These are phyloP conservation scores for Erythrolamprus reginae DNA, from an alignment of 2,113 vertebrate species.

Conservation along the genomic window DNA sequence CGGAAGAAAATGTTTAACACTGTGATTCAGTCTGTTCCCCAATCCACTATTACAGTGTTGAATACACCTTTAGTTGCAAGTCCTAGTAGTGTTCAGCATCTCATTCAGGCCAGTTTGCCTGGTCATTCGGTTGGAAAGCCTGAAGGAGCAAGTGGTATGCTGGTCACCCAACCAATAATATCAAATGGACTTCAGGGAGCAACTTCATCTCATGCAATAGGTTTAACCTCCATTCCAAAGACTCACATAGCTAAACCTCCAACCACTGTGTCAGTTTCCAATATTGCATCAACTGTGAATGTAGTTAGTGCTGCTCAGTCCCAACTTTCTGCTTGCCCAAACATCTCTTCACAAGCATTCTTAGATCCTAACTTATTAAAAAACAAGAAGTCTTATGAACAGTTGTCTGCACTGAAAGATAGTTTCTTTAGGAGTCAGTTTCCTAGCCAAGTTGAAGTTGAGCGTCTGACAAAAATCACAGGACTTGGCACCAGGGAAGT, in stretches of 20 bases:
- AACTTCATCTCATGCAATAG: constrained; percentile 81
- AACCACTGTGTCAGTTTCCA: constrained; percentile 69
- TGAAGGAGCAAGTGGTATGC: constrained; percentile 77
- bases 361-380: constrained; percentile 85
- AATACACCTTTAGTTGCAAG: constrained; percentile 84
- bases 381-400: constrained; percentile 94
- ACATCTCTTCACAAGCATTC: constrained; percentile 72
- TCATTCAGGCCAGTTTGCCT: constrained; percentile 80
- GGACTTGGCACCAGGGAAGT: constrained; percentile 90
- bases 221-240: constrained; percentile 79
- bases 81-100: constrained; percentile 76
- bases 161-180: constrained; percentile 89
- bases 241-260: constrained; percentile 72
- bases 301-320: constrained; percentile 72
- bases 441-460: constrained; percentile 89
- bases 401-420: constrained; percentile 87
- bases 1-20: constrained; percentile 98
- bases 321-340: constrained; percentile 61
- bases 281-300: constrained; percentile 62
- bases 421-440: constrained; percentile 90
- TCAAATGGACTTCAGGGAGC: constrained; percentile 86
- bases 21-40: constrained; percentile 86
- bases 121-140: constrained; percentile 83
- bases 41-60: constrained; percentile 87
- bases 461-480: constrained; percentile 84